phyloP scores from a whole-genome alignment of 2,113 vertebrate genomes.

The Geothlypis trichas region DNA sequence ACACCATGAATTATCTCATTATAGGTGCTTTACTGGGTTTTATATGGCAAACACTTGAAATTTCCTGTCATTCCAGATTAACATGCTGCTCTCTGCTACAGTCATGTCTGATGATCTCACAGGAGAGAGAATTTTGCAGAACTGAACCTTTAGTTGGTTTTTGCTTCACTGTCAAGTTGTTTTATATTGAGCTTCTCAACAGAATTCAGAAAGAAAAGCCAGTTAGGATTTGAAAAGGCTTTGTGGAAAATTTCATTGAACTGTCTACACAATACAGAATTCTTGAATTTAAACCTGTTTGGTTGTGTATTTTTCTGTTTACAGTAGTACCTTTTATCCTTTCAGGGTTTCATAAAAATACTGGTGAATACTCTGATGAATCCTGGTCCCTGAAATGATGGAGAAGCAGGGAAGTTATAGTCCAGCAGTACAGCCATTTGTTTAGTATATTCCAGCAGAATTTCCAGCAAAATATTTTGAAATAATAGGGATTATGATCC shows the following conservation, averaged over 20 bases:
- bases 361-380: background rate
- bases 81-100: background rate
- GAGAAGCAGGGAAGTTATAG: background rate
- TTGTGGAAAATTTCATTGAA: background rate
- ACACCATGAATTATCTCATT: background rate
- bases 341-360: background rate
- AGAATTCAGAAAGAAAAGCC: background rate
- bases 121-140: background rate
- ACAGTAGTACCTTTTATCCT: background rate
- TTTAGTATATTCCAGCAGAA: background rate
- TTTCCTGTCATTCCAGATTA: background rate
- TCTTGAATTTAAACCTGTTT: background rate
- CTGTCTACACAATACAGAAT: background rate
- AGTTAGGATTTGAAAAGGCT: background rate
- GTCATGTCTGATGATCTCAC: background rate
- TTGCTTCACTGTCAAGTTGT: background rate
- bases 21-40: background rate
- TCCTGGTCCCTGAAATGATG: background rate
- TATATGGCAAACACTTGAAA: background rate
- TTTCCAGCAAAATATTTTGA: constrained; percentile 35
- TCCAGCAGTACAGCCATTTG: background rate
- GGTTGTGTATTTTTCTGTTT: background rate
- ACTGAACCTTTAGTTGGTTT: background rate
- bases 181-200: background rate
- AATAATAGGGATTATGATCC: constrained; percentile 13